phyloP scores from a whole-genome alignment of 2,797 vertebrate species.

The Rhabdomys pumilio region DNA sequence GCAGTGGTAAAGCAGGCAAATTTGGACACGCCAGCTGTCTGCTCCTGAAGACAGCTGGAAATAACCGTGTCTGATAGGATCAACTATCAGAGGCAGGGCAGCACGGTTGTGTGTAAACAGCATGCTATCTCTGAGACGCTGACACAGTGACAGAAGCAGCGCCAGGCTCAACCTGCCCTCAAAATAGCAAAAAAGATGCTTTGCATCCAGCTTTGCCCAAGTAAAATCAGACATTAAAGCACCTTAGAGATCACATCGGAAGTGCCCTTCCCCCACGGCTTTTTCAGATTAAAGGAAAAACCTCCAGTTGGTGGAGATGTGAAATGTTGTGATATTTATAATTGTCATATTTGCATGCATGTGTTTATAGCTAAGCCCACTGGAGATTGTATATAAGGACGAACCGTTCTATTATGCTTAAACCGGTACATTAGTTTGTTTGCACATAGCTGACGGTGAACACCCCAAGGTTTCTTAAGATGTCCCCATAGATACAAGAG shows the following conservation, averaged over 20 bases:
- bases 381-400: not conserved
- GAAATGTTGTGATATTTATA: constrained; percentile 29
- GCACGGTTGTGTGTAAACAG: constrained; percentile 77
- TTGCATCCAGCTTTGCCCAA: not conserved
- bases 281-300: constrained; percentile 38
- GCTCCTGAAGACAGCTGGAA: constrained; percentile 81
- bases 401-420: not conserved
- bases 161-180: constrained; percentile 57
- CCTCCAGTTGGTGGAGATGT: not conserved
- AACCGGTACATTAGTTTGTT: constrained; percentile 12
- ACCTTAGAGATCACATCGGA: not conserved
- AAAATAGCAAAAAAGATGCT: constrained; percentile 71
- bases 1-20: constrained; percentile 67
- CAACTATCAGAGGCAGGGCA: constrained; percentile 72
- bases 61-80: constrained; percentile 80
- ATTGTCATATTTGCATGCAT: not conserved
- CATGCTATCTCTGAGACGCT: constrained; percentile 72
- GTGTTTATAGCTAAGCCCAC: constrained; percentile 17
- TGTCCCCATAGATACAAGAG: not conserved
- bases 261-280: not conserved
- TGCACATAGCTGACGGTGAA: not conserved
- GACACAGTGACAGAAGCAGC: constrained; percentile 56
- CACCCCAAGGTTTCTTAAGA: constrained; percentile 1
- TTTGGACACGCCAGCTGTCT: constrained; percentile 77
- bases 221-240: not conserved